Evolutionary conservation across 1,140 invertebrate species (phyloP).

Genomic region (Rhynchophorus ferrugineus): DNA sequence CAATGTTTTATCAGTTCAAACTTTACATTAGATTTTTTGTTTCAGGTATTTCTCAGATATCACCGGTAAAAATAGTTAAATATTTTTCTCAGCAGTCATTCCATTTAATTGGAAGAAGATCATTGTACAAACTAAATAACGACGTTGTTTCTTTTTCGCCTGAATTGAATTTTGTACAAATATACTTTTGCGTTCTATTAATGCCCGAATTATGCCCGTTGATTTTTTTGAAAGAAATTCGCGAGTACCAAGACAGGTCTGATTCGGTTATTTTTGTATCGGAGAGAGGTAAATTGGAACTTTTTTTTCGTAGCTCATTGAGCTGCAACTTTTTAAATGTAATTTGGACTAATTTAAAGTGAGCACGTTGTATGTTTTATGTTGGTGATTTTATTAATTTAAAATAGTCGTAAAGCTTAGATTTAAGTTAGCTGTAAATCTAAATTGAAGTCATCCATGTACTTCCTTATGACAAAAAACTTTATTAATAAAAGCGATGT

Average conservation of each 20-base stretch:
- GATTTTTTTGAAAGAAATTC: too few relatives aligned
- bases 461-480: neutral
- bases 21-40: too few relatives aligned
- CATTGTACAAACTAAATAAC: neutral
- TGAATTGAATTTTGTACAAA: neutral
- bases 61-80: neutral
- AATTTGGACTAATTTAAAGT: neutral
- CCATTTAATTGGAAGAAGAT: neutral
- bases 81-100: neutral
- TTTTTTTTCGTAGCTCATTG: neutral
- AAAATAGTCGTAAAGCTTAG: neutral
- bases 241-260: too few relatives aligned
- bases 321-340: too few relatives aligned
- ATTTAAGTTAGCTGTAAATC: neutral
- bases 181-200: too few relatives aligned
- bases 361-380: neutral
- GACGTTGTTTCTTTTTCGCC: neutral
- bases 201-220: too few relatives aligned
- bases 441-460: neutral
- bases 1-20: too few relatives aligned
- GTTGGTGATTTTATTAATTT: neutral
- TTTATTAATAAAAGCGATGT: neutral
- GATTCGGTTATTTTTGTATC: too few relatives aligned
- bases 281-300: neutral
- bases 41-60: neutral